These are phyloP conservation scores for Physella acuta DNA, from an alignment of 1,140 invertebrate species.

Conservation along the genomic window DNA sequence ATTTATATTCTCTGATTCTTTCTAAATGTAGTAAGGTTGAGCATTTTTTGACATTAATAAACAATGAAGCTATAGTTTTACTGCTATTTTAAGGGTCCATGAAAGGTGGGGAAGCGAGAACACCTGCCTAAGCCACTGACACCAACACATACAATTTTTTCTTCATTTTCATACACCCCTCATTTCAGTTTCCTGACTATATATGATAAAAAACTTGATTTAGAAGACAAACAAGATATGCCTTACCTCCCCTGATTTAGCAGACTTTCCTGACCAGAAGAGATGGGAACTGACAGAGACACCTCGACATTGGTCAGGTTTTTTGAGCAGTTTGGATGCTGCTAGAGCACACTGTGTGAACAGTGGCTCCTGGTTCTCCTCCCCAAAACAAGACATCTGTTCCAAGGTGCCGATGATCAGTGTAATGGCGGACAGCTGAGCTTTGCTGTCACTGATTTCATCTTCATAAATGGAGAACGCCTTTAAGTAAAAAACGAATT, in stretches of 20 bases:
- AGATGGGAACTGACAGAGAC: slow-evolving; percentile 89
- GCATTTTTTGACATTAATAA: no score
- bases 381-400: slow-evolving; percentile 80
- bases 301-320: slow-evolving; percentile 93
- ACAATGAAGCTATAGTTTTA: no score
- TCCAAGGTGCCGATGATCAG: slow-evolving; percentile 94
- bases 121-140: no score
- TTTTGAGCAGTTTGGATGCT: slow-evolving; percentile 93
- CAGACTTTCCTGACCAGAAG: slow-evolving; percentile 91
- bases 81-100: no score
- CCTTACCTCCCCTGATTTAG: slow-evolving; percentile 69
- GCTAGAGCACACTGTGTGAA: slow-evolving; percentile 91
- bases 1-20: no score
- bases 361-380: slow-evolving; percentile 96
- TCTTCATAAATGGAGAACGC: slow-evolving; percentile 98
- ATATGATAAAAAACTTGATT: no score
- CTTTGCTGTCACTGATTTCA: slow-evolving; percentile 96
- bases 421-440: slow-evolving; percentile 92
- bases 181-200: no score
- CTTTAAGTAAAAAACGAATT: slow-evolving; percentile 56
- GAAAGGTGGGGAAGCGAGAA: no score
- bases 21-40: no score
- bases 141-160: no score
- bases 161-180: no score
- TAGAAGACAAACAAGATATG: no score